These are phyloP conservation scores for Albula goreensis DNA, from an alignment of 2,113 vertebrate genomes.

Conservation along the genomic window DNA sequence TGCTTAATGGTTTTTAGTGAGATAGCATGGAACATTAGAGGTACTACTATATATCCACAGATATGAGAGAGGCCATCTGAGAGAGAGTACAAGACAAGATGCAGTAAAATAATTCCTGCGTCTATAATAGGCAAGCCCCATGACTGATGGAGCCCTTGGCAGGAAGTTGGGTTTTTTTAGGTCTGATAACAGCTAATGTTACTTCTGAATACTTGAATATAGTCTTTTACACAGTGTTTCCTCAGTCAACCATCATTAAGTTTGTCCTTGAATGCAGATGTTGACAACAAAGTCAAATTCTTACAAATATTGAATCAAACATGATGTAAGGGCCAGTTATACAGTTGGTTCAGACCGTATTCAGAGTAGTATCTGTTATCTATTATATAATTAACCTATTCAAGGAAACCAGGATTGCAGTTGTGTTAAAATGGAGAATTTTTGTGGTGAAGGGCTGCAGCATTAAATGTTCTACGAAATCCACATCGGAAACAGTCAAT, in stretches of 20 bases:
- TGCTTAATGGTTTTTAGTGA: background rate
- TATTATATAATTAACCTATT: background rate
- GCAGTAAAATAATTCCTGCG: background rate
- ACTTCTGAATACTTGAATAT: conserved; percentile 1
- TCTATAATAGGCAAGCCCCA: background rate
- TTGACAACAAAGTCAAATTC: conserved; percentile 12
- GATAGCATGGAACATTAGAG: background rate
- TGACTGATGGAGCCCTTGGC: conserved; percentile 10
- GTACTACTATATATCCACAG: background rate
- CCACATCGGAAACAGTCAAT: too few relatives aligned
- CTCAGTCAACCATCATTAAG: conserved; percentile 11
- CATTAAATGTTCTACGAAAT: too few relatives aligned
- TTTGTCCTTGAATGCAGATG: background rate
- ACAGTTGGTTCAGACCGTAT: too few relatives aligned
- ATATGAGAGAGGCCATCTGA: background rate
- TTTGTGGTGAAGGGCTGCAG: too few relatives aligned
- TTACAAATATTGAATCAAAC: background rate
- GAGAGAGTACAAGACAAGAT: background rate
- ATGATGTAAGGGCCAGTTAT: background rate
- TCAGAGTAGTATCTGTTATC: background rate
- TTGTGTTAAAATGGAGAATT: too few relatives aligned
- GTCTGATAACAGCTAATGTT: conserved; percentile 13
- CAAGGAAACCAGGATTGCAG: background rate
- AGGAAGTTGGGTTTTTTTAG: background rate
- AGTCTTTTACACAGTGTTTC: background rate